These are phyloP conservation scores for Acrocephalus arundinaceus DNA, from an alignment of 2,113 vertebrate genomes.

Conservation along the genomic window DNA sequence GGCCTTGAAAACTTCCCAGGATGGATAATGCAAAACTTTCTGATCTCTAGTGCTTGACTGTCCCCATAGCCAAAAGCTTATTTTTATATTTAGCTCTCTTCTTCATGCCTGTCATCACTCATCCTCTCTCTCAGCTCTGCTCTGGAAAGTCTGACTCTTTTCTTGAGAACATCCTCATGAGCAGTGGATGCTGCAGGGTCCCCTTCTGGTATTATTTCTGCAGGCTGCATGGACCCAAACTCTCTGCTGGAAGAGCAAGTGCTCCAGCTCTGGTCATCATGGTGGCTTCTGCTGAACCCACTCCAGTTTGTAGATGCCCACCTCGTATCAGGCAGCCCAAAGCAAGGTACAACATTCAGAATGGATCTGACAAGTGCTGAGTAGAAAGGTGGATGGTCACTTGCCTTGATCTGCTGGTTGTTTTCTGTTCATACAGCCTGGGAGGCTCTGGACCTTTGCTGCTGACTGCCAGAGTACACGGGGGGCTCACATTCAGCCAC, in stretches of 20 bases:
- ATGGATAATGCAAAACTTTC: not conserved
- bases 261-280: not conserved
- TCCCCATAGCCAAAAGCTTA: not conserved
- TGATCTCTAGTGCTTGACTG: not conserved
- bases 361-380: not conserved
- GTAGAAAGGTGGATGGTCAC: not conserved
- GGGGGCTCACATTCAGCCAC: not conserved
- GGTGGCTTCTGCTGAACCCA: not conserved
- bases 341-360: not conserved
- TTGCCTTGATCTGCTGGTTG: not conserved
- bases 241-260: not conserved
- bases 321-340: not conserved
- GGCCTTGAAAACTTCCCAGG: not conserved
- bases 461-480: not conserved
- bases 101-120: not conserved
- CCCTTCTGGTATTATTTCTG: not conserved
- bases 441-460: not conserved
- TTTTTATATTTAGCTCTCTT: not conserved
- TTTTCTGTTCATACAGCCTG: not conserved
- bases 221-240: not conserved
- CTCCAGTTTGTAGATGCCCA: not conserved
- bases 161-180: not conserved
- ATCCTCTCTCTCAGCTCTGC: not conserved
- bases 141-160: not conserved
- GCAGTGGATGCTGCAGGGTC: not conserved